Percentiles rank a stretch among this genome's conserved stretches.
Conservation (phyloP, 1,140 invertebrate genomes). For the Drosophila leontia region DNA sequence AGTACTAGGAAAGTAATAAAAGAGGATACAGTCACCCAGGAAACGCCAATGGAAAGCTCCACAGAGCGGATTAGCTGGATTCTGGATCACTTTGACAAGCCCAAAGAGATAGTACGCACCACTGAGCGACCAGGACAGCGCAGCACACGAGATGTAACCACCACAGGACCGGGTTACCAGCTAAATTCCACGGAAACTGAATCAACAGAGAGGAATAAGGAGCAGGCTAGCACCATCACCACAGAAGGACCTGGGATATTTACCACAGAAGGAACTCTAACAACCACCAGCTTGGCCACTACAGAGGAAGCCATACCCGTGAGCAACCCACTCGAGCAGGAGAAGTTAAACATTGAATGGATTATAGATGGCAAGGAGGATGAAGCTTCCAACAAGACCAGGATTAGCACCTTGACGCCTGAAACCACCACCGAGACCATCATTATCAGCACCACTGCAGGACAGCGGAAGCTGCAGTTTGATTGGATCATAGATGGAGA, state of each 20-base stretch:
- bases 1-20: neutral
- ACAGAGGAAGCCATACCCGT: neutral
- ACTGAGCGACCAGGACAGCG: conserved; percentile 31
- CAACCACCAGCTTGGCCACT: neutral
- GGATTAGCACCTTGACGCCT: neutral
- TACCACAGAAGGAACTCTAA: neutral
- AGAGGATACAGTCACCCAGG: conserved; percentile 4
- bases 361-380: conserved; percentile 50
- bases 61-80: conserved; percentile 62
- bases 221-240: neutral
- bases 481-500: conserved; percentile 67
- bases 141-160: conserved; percentile 10
- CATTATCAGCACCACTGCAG: neutral
- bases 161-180: neutral
- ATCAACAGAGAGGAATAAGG: neutral
- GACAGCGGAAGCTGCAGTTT: conserved; percentile 41
- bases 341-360: conserved; percentile 48
- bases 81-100: conserved; percentile 63
- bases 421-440: conserved; percentile 13
- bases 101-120: conserved; percentile 64
- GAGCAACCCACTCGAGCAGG: conserved; percentile 3
- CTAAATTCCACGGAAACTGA: neutral
- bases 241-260: conserved; percentile 4
- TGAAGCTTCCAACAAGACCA: neutral
- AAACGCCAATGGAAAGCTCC: conserved; percentile 15